Conservation (phyloP, 2,797 vertebrate genomes). For the Melanotaenia boesemani region DNA sequence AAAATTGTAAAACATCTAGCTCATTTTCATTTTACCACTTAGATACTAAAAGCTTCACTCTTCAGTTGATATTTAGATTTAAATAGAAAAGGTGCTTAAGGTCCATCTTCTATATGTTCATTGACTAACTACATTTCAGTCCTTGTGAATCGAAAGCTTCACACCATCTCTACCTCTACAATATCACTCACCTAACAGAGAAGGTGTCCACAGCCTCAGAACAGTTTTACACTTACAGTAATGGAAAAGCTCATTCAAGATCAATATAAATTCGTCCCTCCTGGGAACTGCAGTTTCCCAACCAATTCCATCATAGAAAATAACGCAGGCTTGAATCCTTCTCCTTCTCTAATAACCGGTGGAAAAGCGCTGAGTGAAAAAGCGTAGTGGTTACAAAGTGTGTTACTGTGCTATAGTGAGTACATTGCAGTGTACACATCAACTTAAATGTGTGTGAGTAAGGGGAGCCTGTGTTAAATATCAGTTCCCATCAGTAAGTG, state of each 20-base stretch:
- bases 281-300: conserved; percentile 35
- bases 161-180: conserved; percentile 4
- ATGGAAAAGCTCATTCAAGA: conserved; percentile 60
- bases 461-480: background rate
- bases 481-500: background rate
- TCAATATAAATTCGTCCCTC: conserved; percentile 45
- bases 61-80: too few relatives aligned
- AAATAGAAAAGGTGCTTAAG: too few relatives aligned
- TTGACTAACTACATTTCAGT: too few relatives aligned
- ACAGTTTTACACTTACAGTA: conserved; percentile 37
- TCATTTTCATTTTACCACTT: background rate
- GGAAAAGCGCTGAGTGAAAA: conserved; percentile 45
- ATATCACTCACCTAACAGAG: conserved; percentile 1
- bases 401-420: conserved; percentile 8
- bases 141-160: background rate
- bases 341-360: conserved; percentile 43
- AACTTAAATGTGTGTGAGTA: background rate
- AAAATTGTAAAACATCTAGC: background rate
- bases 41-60: too few relatives aligned
- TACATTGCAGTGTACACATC: background rate
- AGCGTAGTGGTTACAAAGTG: conserved; percentile 14
- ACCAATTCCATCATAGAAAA: conserved; percentile 39
- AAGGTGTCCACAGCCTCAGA: conserved; percentile 9
- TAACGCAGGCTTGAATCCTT: conserved; percentile 34
- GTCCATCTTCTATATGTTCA: too few relatives aligned